A percentile compares a stretch with the other conserved stretches of the same genome.
These are phyloP conservation scores for Leucoraja erinaceus DNA, from an alignment of 2,113 vertebrate species.

Conservation along the genomic window DNA sequence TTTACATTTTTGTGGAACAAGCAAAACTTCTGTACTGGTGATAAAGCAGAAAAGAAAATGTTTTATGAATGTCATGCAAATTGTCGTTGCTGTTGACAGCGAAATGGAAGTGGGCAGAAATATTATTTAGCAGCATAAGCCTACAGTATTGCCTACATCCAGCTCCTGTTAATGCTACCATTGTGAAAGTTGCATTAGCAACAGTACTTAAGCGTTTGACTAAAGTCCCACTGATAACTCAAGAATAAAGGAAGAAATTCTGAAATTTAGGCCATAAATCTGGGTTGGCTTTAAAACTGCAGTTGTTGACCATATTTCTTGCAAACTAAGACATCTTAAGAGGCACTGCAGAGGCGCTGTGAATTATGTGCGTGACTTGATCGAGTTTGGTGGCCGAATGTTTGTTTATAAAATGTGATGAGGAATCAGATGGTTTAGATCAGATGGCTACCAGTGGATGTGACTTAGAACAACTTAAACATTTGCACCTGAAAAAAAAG, in stretches of 20 bases:
- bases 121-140: constrained; percentile 64
- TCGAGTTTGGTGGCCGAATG: neutral
- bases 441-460: neutral
- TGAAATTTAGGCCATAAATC: neutral
- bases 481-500: neutral
- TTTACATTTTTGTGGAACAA: constrained; percentile 52
- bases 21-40: constrained; percentile 57
- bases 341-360: neutral
- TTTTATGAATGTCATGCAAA: constrained; percentile 63
- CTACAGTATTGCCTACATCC: constrained; percentile 61
- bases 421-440: constrained; percentile 3
- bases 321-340: neutral
- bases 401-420: neutral
- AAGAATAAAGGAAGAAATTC: neutral
- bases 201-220: neutral
- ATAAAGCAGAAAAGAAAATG: constrained; percentile 59
- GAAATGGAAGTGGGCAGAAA: constrained; percentile 51
- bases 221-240: constrained; percentile 21
- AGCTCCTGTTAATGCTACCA: constrained; percentile 61
- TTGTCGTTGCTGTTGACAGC: constrained; percentile 59
- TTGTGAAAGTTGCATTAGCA: constrained; percentile 59
- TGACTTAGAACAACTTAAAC: neutral
- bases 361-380: neutral
- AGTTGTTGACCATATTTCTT: neutral
- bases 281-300: neutral